phyloP scores from a whole-genome alignment of 2,797 vertebrate species.

The Argyrosomus regius region DNA sequence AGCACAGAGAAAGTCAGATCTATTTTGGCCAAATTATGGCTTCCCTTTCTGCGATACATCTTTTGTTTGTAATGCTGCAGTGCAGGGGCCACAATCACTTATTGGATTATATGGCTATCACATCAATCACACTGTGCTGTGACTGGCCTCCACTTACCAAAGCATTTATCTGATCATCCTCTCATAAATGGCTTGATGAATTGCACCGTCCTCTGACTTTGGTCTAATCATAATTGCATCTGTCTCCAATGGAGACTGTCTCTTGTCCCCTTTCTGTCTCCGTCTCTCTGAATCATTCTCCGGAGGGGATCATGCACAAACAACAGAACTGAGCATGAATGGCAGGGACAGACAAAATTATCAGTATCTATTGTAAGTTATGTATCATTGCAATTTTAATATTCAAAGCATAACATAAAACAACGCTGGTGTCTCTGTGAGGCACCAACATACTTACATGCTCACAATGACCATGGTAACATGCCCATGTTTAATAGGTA shows the following conservation, averaged over 20 bases:
- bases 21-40: conserved; percentile 34
- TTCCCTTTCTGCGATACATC: conserved; percentile 52
- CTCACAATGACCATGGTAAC: neutral
- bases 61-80: conserved; percentile 55
- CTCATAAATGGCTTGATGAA: conserved; percentile 79
- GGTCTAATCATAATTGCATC: conserved; percentile 76
- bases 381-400: conserved; percentile 8
- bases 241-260: conserved; percentile 63
- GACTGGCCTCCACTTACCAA: conserved; percentile 71
- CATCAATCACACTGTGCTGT: conserved; percentile 71
- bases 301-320: conserved; percentile 17
- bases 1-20: conserved; percentile 27
- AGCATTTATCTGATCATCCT: conserved; percentile 78
- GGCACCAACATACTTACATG: neutral
- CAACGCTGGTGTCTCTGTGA: neutral
- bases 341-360: conserved; percentile 13
- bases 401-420: conserved; percentile 4
- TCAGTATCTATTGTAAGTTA: conserved; percentile 13
- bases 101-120: conserved; percentile 75
- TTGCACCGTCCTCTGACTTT: conserved; percentile 67
- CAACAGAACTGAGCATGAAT: conserved; percentile 26
- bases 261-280: conserved; percentile 53
- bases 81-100: conserved; percentile 65
- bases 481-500: neutral
- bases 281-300: conserved; percentile 41